phyloP scores from a whole-genome alignment of 1,140 invertebrate species.

The Goniozus legneri region DNA sequence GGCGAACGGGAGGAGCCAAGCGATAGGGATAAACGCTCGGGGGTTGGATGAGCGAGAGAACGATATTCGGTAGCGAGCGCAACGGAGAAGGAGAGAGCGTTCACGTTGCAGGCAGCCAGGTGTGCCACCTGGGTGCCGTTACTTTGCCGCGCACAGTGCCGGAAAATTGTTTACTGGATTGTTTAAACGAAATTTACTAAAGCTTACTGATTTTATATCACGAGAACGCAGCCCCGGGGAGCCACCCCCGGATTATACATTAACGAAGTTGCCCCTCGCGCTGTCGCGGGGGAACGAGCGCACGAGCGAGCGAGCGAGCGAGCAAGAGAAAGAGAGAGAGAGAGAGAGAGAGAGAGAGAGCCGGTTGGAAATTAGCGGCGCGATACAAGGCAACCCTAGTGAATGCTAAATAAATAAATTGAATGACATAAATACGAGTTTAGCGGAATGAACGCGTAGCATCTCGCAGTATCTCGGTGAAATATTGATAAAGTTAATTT shows the following conservation, averaged over 20 bases:
- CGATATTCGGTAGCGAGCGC: too few relatives aligned
- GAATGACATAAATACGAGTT: too few relatives aligned
- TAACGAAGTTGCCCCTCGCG: constrained; percentile 48
- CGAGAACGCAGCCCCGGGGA: constrained; percentile 48
- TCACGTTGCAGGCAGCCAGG: constrained; percentile 30
- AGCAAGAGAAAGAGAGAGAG: background rate
- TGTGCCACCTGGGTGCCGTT: constrained; percentile 50
- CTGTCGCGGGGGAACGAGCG: background rate
- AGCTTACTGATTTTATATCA: constrained; percentile 56
- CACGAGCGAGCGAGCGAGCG: background rate
- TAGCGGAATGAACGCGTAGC: too few relatives aligned
- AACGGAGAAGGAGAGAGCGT: too few relatives aligned
- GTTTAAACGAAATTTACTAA: constrained; percentile 56
- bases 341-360: constrained; percentile 1
- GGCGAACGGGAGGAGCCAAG: constrained; percentile 9
- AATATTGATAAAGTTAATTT: too few relatives aligned
- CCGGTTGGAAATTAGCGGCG: constrained; percentile 39
- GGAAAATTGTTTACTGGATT: constrained; percentile 56
- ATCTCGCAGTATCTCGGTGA: background rate
- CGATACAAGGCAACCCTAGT: constrained; percentile 35
- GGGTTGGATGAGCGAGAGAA: too few relatives aligned
- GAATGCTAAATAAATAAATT: background rate
- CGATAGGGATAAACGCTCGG: constrained; percentile 25
- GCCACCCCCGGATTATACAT: constrained; percentile 49
- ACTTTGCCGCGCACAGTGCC: constrained; percentile 51